phyloP scores from a whole-genome alignment of 2,888 invertebrate genomes.

The Calliopum simillimum region DNA sequence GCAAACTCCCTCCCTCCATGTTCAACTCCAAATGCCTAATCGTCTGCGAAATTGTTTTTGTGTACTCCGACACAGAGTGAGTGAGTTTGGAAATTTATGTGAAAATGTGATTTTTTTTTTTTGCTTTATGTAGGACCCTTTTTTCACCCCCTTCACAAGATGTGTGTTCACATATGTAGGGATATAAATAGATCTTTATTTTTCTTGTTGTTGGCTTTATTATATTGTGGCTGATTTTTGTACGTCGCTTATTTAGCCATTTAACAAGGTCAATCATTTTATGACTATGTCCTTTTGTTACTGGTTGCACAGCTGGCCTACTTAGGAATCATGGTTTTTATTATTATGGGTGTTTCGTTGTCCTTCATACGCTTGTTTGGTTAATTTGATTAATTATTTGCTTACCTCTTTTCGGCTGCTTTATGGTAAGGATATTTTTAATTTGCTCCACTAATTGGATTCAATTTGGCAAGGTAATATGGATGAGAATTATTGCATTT shows the following conservation, averaged over 20 bases:
- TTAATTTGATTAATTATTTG: constrained; percentile 59
- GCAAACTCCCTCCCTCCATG: constrained; percentile 43
- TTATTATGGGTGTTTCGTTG: constrained; percentile 29
- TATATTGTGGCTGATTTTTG: constrained; percentile 11
- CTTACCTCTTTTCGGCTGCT: constrained; percentile 47
- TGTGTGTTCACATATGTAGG: too few species aligned
- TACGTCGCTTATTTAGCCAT: constrained; percentile 25
- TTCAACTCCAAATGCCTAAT: constrained; percentile 55
- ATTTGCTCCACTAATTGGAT: constrained; percentile 32
- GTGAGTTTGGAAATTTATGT: constrained; percentile 10
- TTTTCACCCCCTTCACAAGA: too few species aligned
- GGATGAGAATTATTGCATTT: too few species aligned
- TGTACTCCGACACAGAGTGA: constrained; percentile 11
- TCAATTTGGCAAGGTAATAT: constrained; percentile 45
- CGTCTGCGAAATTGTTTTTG: constrained; percentile 63
- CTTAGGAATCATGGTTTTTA: neutral
- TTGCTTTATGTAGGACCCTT: neutral
- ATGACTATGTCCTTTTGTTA: neutral
- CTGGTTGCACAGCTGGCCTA: constrained; percentile 17
- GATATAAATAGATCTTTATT: too few species aligned
- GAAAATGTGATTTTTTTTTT: constrained; percentile 1
- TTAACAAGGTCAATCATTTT: constrained; percentile 22
- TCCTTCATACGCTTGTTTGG: constrained; percentile 21
- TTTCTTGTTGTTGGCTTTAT: too few species aligned
- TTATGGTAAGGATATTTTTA: constrained; percentile 41